Base-by-base conservation (phyloP, 2,888 invertebrate genomes). In the Lithophane semibrunnea region DNA sequence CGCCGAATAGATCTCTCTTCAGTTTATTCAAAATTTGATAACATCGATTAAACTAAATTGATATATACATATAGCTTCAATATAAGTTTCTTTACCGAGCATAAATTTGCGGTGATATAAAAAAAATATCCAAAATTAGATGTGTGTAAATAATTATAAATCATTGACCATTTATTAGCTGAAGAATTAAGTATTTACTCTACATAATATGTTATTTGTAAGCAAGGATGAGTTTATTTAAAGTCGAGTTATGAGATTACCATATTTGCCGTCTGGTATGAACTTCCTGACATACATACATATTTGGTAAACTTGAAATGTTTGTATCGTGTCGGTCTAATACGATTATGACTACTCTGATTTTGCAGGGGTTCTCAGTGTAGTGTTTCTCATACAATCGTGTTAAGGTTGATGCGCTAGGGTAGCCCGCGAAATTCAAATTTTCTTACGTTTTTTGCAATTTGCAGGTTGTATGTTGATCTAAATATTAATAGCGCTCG, bases 181-280 rank as follows among this genome's bases (percentile, higher is more conserved):
- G 54, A 58, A 52, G 52, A 81, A 44, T 29, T 21, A 58, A 58
- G 24, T 52, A 75, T 68, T 82, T 68, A 49, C 49, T 63, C 52
- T 52, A 47, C 67, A 42, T 54, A 54, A 42, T 54, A 54, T 49
- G 42, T 73, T 65, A 81, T 74, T 58, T 81, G 47, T 58, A 74
- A 13, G 58, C 18, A 24, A 60, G 37, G 24, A 74, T 65, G 44
- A 65, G 74, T 65, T 78, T 65, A 52, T 79, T 81, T 81, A 47
- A 65, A 74, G 37, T 81, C 37, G 37, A 65, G 2, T 82, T 79
- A 79, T 65, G 75, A 58, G 52, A 74, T 75, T 81, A 75, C 44
- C 47, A 54, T 79, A 47, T 82, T 82, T 75, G 21, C 18, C 3
- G 21, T 60, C 44, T 81, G 21, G 37, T 81, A 52, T 60, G 37